A percentile compares a stretch with the other conserved stretches of the same genome.
phyloP scores from a whole-genome alignment of 2,888 invertebrate species.

The Diaphora mendica region DNA sequence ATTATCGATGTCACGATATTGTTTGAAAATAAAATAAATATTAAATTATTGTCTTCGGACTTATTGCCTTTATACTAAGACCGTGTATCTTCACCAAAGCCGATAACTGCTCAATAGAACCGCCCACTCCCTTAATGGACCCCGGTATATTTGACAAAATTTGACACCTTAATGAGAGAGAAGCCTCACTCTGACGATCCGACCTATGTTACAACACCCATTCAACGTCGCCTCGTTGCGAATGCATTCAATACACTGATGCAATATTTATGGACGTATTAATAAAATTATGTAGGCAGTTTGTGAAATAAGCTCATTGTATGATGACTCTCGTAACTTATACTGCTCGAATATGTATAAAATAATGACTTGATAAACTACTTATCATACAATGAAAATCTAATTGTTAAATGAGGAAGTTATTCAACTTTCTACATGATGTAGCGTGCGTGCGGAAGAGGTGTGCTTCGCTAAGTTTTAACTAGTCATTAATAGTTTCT shows the following conservation, averaged over 20 bases:
- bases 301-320: constrained; percentile 43
- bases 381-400: constrained; percentile 33
- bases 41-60: constrained; percentile 31
- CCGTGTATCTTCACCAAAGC: constrained; percentile 41
- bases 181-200: constrained; percentile 39
- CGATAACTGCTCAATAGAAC: constrained; percentile 65
- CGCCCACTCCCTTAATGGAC: constrained; percentile 78
- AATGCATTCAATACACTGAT: constrained; percentile 40
- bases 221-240: constrained; percentile 44
- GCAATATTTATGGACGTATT: constrained; percentile 33
- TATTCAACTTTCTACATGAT: constrained; percentile 20
- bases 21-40: background rate
- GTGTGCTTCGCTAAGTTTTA: background rate
- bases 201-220: constrained; percentile 45
- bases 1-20: background rate
- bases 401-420: constrained; percentile 27
- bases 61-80: constrained; percentile 37
- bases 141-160: constrained; percentile 76
- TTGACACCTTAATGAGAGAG: constrained; percentile 78
- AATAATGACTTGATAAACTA: constrained; percentile 23
- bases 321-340: constrained; percentile 23
- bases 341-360: constrained; percentile 28
- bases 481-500: background rate
- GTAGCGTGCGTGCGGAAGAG: background rate
- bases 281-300: constrained; percentile 30